phyloP scores from a whole-genome alignment of 2,888 invertebrate species.

The Hedychridium roseum region DNA sequence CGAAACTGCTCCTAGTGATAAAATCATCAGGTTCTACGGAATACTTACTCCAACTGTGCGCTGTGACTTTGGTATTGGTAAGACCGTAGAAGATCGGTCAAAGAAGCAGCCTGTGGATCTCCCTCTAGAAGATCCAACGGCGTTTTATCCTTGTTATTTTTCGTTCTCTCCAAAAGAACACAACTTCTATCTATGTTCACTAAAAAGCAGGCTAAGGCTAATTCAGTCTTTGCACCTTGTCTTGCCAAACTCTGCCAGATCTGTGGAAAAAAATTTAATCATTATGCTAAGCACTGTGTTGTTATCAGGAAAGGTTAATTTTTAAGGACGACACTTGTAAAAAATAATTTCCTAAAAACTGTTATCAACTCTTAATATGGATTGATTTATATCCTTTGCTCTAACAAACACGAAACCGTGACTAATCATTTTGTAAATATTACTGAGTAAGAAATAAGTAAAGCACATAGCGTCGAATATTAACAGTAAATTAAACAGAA shows the following conservation, averaged over 20 bases:
- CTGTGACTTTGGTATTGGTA: slow-evolving; percentile 58
- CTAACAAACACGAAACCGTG: too few species aligned
- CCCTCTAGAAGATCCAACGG: slow-evolving; percentile 73
- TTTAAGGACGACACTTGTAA: too few species aligned
- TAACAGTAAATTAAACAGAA: too few species aligned
- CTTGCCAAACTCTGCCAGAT: slow-evolving; percentile 61
- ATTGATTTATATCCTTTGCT: too few species aligned
- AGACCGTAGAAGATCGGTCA: slow-evolving; percentile 67
- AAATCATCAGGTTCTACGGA: not conserved
- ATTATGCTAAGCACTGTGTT: too few species aligned
- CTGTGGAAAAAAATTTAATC: slow-evolving; percentile 38
- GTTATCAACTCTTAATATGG: too few species aligned
- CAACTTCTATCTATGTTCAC: slow-evolving; percentile 60
- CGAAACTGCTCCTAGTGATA: not conserved
- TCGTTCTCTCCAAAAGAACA: slow-evolving; percentile 54
- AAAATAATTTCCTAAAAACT: too few species aligned
- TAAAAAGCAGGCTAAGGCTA: slow-evolving; percentile 78
- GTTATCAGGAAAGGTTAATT: too few species aligned
- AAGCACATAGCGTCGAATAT: too few species aligned
- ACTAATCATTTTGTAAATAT: too few species aligned
- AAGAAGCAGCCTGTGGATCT: slow-evolving; percentile 61
- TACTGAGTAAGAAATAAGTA: too few species aligned
- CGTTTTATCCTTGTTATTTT: slow-evolving; percentile 75
- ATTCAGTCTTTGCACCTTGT: slow-evolving; percentile 55
- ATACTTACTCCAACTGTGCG: slow-evolving; percentile 36